phyloP scores from a whole-genome alignment of 2,888 invertebrate genomes.

The Aphelenchoides bicaudatus region DNA sequence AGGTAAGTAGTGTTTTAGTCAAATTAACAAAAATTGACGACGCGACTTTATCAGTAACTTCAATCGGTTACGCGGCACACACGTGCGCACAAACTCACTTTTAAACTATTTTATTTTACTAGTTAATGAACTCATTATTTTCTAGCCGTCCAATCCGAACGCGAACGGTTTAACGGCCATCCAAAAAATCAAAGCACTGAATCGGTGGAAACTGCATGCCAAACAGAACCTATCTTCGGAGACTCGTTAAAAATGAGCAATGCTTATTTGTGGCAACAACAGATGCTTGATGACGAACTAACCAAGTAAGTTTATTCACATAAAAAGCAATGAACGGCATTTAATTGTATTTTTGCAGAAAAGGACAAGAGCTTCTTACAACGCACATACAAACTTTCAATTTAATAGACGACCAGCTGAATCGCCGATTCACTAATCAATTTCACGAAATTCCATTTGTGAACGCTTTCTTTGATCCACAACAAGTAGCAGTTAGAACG shows the following conservation, averaged over 20 bases:
- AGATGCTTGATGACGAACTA: constrained; percentile 9
- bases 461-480: constrained; percentile 5
- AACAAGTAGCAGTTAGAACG: neutral
- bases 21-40: too few relatives aligned
- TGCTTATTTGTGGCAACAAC: neutral
- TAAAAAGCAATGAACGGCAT: neutral
- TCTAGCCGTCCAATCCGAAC: constrained; percentile 26
- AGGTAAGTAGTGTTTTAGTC: constrained; percentile 21
- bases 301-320: neutral
- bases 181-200: too few relatives aligned
- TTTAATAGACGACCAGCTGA: neutral
- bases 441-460: constrained; percentile 4
- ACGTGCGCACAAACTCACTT: too few relatives aligned
- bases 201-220: constrained; percentile 1
- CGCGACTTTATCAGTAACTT: too few relatives aligned
- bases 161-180: too few relatives aligned
- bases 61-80: too few relatives aligned
- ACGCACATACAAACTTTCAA: neutral
- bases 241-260: neutral
- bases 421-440: neutral
- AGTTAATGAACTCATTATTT: too few relatives aligned
- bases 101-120: too few relatives aligned
- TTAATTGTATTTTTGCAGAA: neutral
- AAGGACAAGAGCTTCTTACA: neutral
- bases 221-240: neutral